Conservation (phyloP, 1,140 invertebrate species). For the Elymnias hypermnestra region DNA sequence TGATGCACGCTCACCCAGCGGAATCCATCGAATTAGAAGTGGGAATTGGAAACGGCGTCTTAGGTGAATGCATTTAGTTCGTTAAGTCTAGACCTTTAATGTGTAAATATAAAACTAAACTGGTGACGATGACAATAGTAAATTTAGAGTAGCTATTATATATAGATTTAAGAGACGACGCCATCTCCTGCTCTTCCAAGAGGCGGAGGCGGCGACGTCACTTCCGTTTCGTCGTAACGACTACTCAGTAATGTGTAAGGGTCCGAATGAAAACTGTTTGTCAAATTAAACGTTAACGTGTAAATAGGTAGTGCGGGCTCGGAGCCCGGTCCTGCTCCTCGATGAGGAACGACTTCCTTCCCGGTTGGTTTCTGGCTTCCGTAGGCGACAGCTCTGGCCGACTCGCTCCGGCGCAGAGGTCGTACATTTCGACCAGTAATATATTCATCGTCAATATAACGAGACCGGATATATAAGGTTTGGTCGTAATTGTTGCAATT, state of each 20-base stretch:
- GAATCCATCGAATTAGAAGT: too few relatives aligned
- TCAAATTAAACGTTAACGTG: constrained; percentile 63
- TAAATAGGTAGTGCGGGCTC: constrained; percentile 61
- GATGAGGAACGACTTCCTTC: constrained; percentile 6
- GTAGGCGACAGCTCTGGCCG: too few relatives aligned
- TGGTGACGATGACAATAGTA: constrained; percentile 61
- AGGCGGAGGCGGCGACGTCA: too few relatives aligned
- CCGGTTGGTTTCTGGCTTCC: too few relatives aligned
- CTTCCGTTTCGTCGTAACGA: too few relatives aligned
- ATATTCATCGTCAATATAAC: constrained; percentile 62
- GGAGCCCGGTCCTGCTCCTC: constrained; percentile 12
- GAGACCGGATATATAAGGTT: constrained; percentile 40
- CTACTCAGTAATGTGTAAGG: too few relatives aligned
- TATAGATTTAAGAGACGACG: not conserved
- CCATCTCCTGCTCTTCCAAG: too few relatives aligned
- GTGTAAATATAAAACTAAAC: constrained; percentile 34
- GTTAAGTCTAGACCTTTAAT: not conserved
- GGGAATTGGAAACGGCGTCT: too few relatives aligned
- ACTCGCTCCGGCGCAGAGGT: too few relatives aligned
- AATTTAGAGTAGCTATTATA: constrained; percentile 27
- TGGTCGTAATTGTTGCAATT: too few relatives aligned
- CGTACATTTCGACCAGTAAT: constrained; percentile 11
- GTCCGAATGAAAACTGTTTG: constrained; percentile 50
- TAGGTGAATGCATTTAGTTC: too few relatives aligned
- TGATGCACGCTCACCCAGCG: too few relatives aligned